These are phyloP conservation scores for Metopia argyrocephala DNA, from an alignment of 2,888 invertebrate species.

Conservation along the genomic window DNA sequence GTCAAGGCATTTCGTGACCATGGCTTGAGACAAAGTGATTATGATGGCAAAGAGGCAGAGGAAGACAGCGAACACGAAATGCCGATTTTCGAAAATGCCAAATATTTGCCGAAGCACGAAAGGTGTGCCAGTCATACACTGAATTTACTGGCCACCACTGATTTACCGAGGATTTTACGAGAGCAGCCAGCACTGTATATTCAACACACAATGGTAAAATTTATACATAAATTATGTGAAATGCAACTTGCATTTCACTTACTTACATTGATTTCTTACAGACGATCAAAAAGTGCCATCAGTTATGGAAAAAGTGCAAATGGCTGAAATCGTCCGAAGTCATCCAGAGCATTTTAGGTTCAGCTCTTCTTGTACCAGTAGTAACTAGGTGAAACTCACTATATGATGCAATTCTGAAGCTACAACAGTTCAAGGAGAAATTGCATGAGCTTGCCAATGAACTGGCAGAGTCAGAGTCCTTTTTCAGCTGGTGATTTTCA, in stretches of 20 bases:
- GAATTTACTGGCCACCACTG: constrained; percentile 29
- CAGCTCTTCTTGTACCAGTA: constrained; percentile 35
- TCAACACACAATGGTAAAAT: constrained; percentile 1
- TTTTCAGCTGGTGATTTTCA: constrained; percentile 29
- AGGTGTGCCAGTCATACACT: constrained; percentile 33
- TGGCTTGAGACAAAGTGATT: constrained; percentile 5
- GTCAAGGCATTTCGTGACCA: constrained; percentile 5
- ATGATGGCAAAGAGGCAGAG: constrained; percentile 34
- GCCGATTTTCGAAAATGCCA: constrained; percentile 31
- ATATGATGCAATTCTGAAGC: constrained; percentile 40
- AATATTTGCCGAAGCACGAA: constrained; percentile 36
- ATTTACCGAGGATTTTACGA: constrained; percentile 16
- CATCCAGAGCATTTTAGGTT: constrained; percentile 44
- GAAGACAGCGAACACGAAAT: constrained; percentile 38
- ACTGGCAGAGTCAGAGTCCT: constrained; percentile 22
- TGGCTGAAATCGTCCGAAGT: constrained; percentile 36
- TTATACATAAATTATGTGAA: constrained; percentile 14
- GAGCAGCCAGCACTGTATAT: constrained; percentile 4
- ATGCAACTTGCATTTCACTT: constrained; percentile 15
- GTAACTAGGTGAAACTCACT: constrained; percentile 48
- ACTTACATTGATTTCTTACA: constrained; percentile 31
- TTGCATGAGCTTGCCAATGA: constrained; percentile 34
- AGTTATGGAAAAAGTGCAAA: constrained; percentile 17
- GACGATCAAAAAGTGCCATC: constrained; percentile 32
- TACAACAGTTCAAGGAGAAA: constrained; percentile 32